Percentiles rank a stretch among this genome's conserved stretches.
Evolutionary conservation across 2,797 vertebrate species (phyloP).

Genomic region (Pygocentrus nattereri): DNA sequence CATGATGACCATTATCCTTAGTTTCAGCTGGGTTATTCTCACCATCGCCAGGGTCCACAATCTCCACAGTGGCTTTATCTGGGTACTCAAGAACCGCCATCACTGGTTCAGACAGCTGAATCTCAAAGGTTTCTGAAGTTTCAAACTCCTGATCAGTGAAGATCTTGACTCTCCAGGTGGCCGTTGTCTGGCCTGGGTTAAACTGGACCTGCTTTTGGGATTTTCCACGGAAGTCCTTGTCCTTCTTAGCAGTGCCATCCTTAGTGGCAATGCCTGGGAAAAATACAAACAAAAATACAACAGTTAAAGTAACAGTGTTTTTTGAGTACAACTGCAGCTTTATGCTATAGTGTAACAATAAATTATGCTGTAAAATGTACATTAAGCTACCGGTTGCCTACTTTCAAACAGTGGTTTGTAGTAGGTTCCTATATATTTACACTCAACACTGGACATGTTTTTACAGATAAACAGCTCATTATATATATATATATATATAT

Average conservation of each 20-base stretch:
- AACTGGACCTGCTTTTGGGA: constrained; percentile 87
- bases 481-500: too few relatives aligned
- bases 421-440: too few relatives aligned
- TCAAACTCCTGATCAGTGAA: constrained; percentile 87
- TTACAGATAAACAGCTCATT: too few relatives aligned
- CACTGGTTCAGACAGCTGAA: constrained; percentile 85
- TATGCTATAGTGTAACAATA: neutral
- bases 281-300: neutral
- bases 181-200: constrained; percentile 85
- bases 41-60: constrained; percentile 90
- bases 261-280: constrained; percentile 83
- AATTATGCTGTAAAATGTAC: too few relatives aligned
- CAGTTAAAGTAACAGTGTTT: neutral
- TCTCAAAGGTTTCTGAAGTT: constrained; percentile 87
- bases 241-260: constrained; percentile 85
- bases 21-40: constrained; percentile 27
- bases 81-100: constrained; percentile 88
- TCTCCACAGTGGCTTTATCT: constrained; percentile 81
- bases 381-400: too few relatives aligned
- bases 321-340: neutral
- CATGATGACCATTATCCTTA: neutral
- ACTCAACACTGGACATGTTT: too few relatives aligned
- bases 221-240: constrained; percentile 88
- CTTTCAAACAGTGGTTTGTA: too few relatives aligned
- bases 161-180: constrained; percentile 87